phyloP scores from a whole-genome alignment of 2,888 invertebrate genomes.

The Oligia fasciuncula region DNA sequence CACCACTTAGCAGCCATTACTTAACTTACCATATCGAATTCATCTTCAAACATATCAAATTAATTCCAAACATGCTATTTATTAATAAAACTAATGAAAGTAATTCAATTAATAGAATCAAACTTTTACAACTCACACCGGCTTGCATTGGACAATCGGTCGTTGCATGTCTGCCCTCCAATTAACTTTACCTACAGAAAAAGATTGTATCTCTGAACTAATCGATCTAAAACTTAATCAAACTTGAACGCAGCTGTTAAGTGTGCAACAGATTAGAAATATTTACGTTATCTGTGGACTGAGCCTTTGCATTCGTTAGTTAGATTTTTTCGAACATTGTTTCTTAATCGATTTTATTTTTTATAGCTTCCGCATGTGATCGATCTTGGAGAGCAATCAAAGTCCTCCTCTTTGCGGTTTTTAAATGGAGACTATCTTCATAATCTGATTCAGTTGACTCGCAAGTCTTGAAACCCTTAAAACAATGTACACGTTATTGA shows the following conservation, averaged over 20 bases:
- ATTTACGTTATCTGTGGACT: slow-evolving; percentile 47
- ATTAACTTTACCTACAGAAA: slow-evolving; percentile 65
- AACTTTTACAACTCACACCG: slow-evolving; percentile 33
- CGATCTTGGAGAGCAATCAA: slow-evolving; percentile 13
- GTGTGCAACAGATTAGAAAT: slow-evolving; percentile 59
- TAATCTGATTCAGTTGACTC: neutral
- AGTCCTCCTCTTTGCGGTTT: neutral
- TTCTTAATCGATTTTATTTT: slow-evolving; percentile 28
- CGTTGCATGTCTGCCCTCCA: slow-evolving; percentile 65
- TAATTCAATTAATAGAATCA: slow-evolving; percentile 45
- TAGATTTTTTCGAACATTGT: slow-evolving; percentile 21
- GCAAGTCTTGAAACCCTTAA: neutral
- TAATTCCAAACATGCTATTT: slow-evolving; percentile 9
- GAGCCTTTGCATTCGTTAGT: slow-evolving; percentile 29
- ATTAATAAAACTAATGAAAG: slow-evolving; percentile 11
- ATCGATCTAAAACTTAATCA: slow-evolving; percentile 69
- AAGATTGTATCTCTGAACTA: slow-evolving; percentile 60
- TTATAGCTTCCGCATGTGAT: slow-evolving; percentile 28
- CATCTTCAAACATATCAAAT: slow-evolving; percentile 33
- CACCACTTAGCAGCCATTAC: neutral
- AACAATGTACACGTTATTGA: slow-evolving; percentile 22
- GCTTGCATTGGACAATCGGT: slow-evolving; percentile 49
- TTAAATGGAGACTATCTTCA: neutral
- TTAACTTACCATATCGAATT: slow-evolving; percentile 11
- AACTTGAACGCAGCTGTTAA: slow-evolving; percentile 55